Percentiles rank a stretch among this genome's conserved stretches.
These are phyloP conservation scores for Macrobrachium rosenbergii DNA, from an alignment of 1,140 invertebrate genomes.

Conservation along the genomic window DNA sequence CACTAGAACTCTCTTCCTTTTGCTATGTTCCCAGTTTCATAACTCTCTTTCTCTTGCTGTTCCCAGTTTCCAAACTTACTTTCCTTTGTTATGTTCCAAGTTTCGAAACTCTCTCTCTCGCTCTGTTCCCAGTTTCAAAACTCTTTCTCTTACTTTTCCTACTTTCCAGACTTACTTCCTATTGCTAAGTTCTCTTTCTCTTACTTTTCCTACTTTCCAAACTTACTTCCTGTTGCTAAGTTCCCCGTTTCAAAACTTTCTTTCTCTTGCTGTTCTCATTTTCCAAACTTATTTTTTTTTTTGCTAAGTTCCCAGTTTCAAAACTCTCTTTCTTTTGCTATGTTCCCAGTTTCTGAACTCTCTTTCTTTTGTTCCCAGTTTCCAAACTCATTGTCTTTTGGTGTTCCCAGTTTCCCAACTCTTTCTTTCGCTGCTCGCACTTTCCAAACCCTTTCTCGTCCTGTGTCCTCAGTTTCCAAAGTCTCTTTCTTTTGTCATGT, in stretches of 20 bases:
- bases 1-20: too few species aligned
- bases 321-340: not conserved
- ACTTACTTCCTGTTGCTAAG: too few species aligned
- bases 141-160: too few species aligned
- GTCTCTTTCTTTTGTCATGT: not conserved
- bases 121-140: not conserved
- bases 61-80: not conserved
- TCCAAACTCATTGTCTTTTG: too few species aligned
- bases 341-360: not conserved
- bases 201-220: too few species aligned
- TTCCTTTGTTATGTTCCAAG: too few species aligned
- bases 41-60: not conserved
- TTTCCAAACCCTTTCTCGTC: not conserved
- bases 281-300: too few species aligned
- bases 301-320: too few species aligned
- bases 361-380: not conserved
- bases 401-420: not conserved
- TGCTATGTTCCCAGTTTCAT: too few species aligned
- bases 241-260: not conserved
- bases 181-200: too few species aligned
- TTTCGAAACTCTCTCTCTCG: not conserved
- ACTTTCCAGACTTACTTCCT: too few species aligned
- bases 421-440: not conserved
- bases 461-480: too few species aligned
- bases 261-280: not conserved